Evolutionary conservation across 2,113 vertebrate genomes (phyloP), one percentile per base, ranked within the genome.

Genomic region (Hemibagrus wyckioides): DNA sequence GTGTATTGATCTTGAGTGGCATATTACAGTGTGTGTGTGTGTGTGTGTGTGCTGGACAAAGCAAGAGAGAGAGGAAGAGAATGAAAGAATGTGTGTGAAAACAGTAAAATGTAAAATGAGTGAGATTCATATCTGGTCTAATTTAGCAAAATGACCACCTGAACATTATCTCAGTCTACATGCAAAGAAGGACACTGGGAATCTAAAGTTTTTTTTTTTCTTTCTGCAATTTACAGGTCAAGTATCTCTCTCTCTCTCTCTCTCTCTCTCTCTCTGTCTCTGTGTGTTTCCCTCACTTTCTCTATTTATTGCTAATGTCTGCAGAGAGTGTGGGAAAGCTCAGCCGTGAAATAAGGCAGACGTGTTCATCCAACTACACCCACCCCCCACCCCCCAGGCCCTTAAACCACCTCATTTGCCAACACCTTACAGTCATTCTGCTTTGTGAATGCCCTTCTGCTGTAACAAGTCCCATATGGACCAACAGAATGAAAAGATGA

Each of bases 1-100:
- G 41, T 41, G 80, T 90, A 91, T 61, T 69, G 88, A 90, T 91
- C 89, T 85, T 77, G n/a, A 52, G 76, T 21, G 63, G 80, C 76
- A 76, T 85, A 88, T 88, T 85, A 28, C 41, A 21, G 67, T 0
- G 30, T 69, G 65, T 33, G 65, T 71, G 67, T 73, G 69, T 10
- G 57, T 28, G 7, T 28, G 59, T 61, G 59, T 28, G 23, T 28
- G 23, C 7, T 17, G n/a, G 28, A 30, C 5, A 33, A 14, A 41
- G 36, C 2, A 14, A 41, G 36, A 25, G 69, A 41, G 69, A 73
- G 21, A 73, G 36, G 21, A 15, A 48, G 23, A 48, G 71, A 75
- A 23, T 28, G 41, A 75, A 25, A 75, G 39, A 75, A 25, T 10
- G 8, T 41, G 13, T 14, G 69, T 13, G 39, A 73, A 41, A 41